Evolutionary conservation across 2,797 vertebrate species (phyloP).

Genomic region (Vultur gryphus): DNA sequence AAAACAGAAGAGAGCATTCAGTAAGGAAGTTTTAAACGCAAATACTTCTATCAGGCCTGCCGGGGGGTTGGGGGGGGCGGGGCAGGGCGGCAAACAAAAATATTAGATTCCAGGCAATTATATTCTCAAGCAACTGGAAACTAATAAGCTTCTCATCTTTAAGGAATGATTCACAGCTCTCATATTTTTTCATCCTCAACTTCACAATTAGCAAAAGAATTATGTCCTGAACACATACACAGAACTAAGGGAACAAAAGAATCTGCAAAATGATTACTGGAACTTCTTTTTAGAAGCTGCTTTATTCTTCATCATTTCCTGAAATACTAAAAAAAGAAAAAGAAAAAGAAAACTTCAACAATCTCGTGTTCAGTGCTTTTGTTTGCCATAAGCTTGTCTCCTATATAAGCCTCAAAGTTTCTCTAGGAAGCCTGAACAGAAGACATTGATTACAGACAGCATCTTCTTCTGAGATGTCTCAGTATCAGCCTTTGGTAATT

Average conservation of each 20-base stretch:
- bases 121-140: background rate
- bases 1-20: background rate
- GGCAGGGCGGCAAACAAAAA: background rate
- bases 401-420: background rate
- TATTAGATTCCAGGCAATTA: background rate
- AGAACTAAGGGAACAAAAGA: background rate
- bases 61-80: too few species aligned
- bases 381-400: background rate
- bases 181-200: background rate
- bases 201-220: background rate
- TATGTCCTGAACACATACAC: background rate
- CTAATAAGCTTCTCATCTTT: background rate
- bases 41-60: background rate
- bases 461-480: background rate
- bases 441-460: background rate
- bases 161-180: background rate
- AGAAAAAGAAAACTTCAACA: background rate
- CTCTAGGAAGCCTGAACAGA: background rate
- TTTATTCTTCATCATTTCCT: background rate
- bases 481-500: background rate
- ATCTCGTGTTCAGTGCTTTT: background rate
- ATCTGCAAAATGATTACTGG: background rate
- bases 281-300: background rate
- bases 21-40: background rate
- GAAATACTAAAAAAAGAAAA: background rate